Evolutionary conservation across 2,113 vertebrate species (phyloP).

Genomic region (Geococcyx californianus): DNA sequence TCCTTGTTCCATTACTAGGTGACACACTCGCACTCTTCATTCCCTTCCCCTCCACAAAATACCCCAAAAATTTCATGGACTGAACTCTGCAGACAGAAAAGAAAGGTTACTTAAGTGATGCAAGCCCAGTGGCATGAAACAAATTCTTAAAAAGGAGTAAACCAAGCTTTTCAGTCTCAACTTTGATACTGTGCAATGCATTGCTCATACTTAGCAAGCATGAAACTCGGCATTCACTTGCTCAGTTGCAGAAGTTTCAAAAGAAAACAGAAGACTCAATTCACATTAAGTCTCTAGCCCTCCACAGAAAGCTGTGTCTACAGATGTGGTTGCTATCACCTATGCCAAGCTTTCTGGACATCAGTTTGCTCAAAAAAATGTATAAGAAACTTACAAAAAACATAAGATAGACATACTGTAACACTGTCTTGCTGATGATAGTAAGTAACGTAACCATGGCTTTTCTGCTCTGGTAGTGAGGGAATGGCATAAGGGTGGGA

Average conservation of each 20-base stretch:
- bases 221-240: background rate
- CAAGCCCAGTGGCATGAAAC: background rate
- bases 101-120: background rate
- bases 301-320: background rate
- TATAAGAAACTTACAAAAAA: background rate
- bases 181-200: background rate
- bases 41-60: background rate
- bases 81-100: background rate
- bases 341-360: background rate
- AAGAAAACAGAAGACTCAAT: background rate
- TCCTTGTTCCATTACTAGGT: background rate
- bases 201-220: background rate
- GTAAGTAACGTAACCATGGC: background rate
- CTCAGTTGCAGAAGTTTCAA: background rate
- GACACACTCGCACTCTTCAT: background rate
- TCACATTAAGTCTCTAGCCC: background rate
- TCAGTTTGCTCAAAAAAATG: background rate
- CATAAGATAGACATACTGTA: background rate
- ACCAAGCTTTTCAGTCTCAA: background rate
- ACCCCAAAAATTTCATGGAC: background rate
- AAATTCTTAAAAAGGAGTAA: background rate
- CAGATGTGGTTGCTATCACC: background rate
- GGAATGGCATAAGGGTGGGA: background rate
- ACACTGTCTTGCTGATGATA: background rate
- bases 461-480: background rate